Evolutionary conservation across 35 echinoderm and acorn worm genomes (phyloP).

Genomic region (Patiria miniata): DNA sequence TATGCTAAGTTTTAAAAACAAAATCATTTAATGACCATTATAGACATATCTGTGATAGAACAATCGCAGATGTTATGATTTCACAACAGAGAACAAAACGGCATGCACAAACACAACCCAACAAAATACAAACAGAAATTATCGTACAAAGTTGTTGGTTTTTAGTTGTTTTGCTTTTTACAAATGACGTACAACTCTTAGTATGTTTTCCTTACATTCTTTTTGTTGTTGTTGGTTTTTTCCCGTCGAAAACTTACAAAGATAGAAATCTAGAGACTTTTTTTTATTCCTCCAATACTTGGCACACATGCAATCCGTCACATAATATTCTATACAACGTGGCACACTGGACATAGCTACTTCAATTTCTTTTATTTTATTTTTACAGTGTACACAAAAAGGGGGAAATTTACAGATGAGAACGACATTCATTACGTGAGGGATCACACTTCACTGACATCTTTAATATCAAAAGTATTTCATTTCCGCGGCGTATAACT

Average conservation of each 20-base stretch:
- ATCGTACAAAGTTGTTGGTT: not conserved
- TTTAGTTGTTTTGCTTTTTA: no score
- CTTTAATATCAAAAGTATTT: no score
- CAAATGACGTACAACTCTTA: not conserved
- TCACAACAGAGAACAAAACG: not conserved
- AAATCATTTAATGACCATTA: not conserved
- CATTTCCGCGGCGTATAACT: no score
- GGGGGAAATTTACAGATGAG: no score
- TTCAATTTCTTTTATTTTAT: no score
- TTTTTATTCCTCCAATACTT: not conserved
- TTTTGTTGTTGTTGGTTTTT: not conserved
- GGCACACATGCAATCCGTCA: slow-evolving; percentile 8
- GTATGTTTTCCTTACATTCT: not conserved
- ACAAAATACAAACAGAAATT: not conserved
- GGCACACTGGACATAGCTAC: no score
- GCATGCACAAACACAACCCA: slow-evolving; percentile 5
- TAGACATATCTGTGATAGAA: not conserved
- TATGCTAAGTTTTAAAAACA: no score
- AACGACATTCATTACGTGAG: no score
- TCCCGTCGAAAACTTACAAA: slow-evolving; percentile 1
- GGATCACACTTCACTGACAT: no score
- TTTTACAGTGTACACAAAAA: no score
- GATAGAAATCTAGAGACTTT: slow-evolving; percentile 15
- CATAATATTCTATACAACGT: not conserved
- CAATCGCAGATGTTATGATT: no score